Base-by-base conservation (phyloP, 2,888 invertebrate genomes). In the Empis stercorea region DNA sequence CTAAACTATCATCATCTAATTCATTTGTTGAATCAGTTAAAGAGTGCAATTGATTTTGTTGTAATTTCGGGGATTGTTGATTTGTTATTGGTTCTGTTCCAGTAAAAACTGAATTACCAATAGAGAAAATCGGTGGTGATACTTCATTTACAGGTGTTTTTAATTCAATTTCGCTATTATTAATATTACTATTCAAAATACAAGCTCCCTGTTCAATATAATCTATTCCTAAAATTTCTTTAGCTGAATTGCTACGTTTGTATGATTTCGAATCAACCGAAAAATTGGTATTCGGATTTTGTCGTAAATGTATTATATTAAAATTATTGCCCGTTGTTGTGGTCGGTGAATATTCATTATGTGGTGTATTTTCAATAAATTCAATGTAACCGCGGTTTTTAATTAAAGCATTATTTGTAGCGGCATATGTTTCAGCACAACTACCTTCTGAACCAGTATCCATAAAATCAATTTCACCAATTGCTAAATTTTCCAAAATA, bases 391-490 rank as follows among this genome's bases (percentile, higher is more conserved):
- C 81, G 17, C 78, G 74, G 62, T 81, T 81, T 50, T 74, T 74
- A 13, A 76, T 56, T 46, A 72, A 51, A 1, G 73, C 71, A 41
- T 73, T 66, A 50, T 76, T 76, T 1, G 72, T 70, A 5, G 76
- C 75, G 10, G 75, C 74, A 32, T 75, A 68, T 13, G 75, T 76
- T 56, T 82, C 84, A 4, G 81, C 72, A 14, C 81, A 76, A 16
- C 82, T 78, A n/a, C 84, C 84, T 59, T 85, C 86, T 0, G 84
- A 87, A 1, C 87, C 87, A 0, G 87, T 87, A 61, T 91, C 91
- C 73, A 86, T 88, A 60, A 84, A 91, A 60, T 87, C 87, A 54
- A 89, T 83, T 59, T 85, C 82, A 55, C 87, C 87, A 41, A 81
- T 72, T 44, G 85, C 82, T 49, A 77, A 61, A 49, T 66, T 61